Evolutionary conservation across 2,888 invertebrate genomes (phyloP), one percentile per base, ranked within the genome.

Genomic region (Tromatobia lineatoria): DNA sequence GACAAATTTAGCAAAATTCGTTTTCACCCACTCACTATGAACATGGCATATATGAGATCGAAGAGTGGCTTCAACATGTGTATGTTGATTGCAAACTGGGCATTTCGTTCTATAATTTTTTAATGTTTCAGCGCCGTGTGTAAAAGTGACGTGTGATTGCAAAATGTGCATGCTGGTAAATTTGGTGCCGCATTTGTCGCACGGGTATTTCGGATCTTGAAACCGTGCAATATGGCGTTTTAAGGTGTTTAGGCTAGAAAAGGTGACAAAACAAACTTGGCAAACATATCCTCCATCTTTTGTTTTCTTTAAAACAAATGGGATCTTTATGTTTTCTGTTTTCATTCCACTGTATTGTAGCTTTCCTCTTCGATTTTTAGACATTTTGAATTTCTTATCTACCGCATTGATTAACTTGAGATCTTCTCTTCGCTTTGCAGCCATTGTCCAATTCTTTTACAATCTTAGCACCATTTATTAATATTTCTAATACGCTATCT

Each of bases 31-130:
- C 42, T 10, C 18, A 7, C 23, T 25, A 38, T 82, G 82, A 42
- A 50, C 42, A 50, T 82, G 82, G 42, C 20, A 77, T 8, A 83
- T 3, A 15, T 83, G 82, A 50, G 75, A 29, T 18, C 64, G 82
- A 11, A 74, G 47, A 38, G 25, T 11, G 25, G 8, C 18, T 29
- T 29, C 20, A 3, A 38, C 8, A 3, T 6, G n/a, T 0, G 61
- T 20, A 2, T 11, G 20, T 57, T 79, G 70, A 13, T 54, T 38
- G 70, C 82, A 83, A 23, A 83, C 23, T n/a, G 61, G 66, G 38
- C 82, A 83, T 8, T n/a, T 45, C 3, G 29, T 23, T 23, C 18
- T 29, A 45, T 47, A 67, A 29, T 18, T 66, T 11, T 25, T 7
- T 10, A 34, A 10, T 8, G 1, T 42, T 3, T 13, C 2, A 34